Evolutionary conservation across 2,797 vertebrate genomes (phyloP).

Genomic region (Lepus oiostolus): DNA sequence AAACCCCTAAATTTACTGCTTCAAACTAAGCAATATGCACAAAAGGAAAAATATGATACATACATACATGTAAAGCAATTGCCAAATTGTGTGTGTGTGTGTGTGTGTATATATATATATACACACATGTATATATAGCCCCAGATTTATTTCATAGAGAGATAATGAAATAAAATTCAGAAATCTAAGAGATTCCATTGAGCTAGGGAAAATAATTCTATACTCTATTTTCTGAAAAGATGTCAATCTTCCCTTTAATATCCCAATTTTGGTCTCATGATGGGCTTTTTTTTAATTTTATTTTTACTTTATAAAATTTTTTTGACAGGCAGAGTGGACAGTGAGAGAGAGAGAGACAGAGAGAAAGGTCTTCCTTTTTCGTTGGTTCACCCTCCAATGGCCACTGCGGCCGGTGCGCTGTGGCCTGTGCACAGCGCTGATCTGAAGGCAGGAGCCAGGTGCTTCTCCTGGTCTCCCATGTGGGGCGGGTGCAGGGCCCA

Average conservation of each 20-base stretch:
- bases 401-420: no score
- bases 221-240: constrained; percentile 42
- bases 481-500: no score
- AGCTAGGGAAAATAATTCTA: neutral
- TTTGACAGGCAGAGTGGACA: no score
- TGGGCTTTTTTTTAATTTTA: no score
- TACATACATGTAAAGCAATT: neutral
- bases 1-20: neutral
- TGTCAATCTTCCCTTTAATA: neutral
- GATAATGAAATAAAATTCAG: constrained; percentile 28
- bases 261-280: neutral
- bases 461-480: no score
- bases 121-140: neutral
- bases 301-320: no score
- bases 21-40: neutral
- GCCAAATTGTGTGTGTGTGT: neutral
- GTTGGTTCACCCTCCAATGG: no score
- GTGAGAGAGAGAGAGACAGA: no score
- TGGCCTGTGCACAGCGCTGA: no score
- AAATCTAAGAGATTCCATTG: constrained; percentile 39
- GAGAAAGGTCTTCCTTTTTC: no score
- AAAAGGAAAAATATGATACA: neutral
- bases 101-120: no score
- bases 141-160: constrained; percentile 35
- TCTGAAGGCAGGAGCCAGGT: no score